Evolutionary conservation across 2,113 vertebrate genomes (phyloP), one percentile per base, ranked within the genome.

Genomic region (Loxodonta africana): DNA sequence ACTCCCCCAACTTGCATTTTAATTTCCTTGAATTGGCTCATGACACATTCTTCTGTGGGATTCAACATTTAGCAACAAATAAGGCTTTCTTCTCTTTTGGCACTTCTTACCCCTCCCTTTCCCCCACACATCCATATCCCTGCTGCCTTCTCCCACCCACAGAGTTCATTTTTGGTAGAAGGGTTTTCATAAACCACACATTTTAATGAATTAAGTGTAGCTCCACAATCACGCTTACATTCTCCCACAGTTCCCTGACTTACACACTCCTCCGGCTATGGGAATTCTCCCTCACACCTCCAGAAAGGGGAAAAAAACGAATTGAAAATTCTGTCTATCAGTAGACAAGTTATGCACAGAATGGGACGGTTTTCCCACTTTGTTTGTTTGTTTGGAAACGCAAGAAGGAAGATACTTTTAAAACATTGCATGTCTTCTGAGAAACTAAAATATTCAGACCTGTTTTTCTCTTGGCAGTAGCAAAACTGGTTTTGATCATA

Each of bases 251-350:
- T 76, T 53, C 95, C 95, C 85, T n/a, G 48, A 7, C 92, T 95
- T 77, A 12, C 95, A 97, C 95, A 92, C 95, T 95, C 5, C 51
- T 89, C 92, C 73, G 80, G 5, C 28, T 5, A 4, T 93, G 83
- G 94, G 96, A 98, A 97, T 86, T 90, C 91, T 97, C 97, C 96
- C 85, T 97, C 20, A 84, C 95, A 97, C 95, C 96, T 96, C 87
- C 96, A 77, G 91, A 96, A 96, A 94, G 73, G 73, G 89, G 53
- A 69, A 41, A 69, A 88, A 95, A 71, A 82, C 5, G 60, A 46
- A 86, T 89, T 62, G 65, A 97, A 88, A 96, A 86, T 69, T 74
- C 96, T 97, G 65, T 94, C 94, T 92, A 1, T 97, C 97, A 95
- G 92, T 97, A 91, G 97, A 95, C 97, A 97, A 98, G 91, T 67